These are phyloP conservation scores for Pachliopta kotzebuea DNA, from an alignment of 2,888 invertebrate species.

Conservation along the genomic window DNA sequence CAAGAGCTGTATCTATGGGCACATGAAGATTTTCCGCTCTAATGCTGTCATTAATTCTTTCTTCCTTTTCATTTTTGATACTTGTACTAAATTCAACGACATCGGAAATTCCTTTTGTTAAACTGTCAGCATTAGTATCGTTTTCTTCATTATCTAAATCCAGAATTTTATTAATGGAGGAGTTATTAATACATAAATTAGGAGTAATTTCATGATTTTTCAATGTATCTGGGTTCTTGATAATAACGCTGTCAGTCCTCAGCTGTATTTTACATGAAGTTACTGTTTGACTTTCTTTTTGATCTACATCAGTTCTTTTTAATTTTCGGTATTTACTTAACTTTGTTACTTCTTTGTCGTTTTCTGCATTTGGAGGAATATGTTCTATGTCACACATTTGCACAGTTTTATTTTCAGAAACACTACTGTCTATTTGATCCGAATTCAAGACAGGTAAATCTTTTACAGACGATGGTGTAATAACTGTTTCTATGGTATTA, in stretches of 20 bases:
- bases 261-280: conserved; percentile 36
- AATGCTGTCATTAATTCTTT: conserved; percentile 6
- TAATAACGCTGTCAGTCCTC: conserved; percentile 72
- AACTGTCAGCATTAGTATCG: background rate
- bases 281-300: conserved; percentile 31
- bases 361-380: conserved; percentile 34
- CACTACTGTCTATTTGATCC: conserved; percentile 33
- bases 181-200: conserved; percentile 8
- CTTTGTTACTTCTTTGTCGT: conserved; percentile 57
- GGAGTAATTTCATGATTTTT: conserved; percentile 43
- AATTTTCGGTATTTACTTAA: conserved; percentile 67
- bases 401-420: conserved; percentile 25
- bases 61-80: conserved; percentile 2
- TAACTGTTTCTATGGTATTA: conserved; percentile 56
- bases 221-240: conserved; percentile 70
- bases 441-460: conserved; percentile 47
- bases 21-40: conserved; percentile 30
- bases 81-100: background rate
- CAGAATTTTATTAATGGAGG: background rate
- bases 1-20: conserved; percentile 50
- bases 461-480: conserved; percentile 36
- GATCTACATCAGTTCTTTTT: conserved; percentile 42
- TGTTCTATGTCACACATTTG: conserved; percentile 33
- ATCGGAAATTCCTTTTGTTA: conserved; percentile 1
- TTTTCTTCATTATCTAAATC: background rate